Evolutionary conservation across 1,140 invertebrate species (phyloP).

Genomic region (Cherax quadricarinatus): DNA sequence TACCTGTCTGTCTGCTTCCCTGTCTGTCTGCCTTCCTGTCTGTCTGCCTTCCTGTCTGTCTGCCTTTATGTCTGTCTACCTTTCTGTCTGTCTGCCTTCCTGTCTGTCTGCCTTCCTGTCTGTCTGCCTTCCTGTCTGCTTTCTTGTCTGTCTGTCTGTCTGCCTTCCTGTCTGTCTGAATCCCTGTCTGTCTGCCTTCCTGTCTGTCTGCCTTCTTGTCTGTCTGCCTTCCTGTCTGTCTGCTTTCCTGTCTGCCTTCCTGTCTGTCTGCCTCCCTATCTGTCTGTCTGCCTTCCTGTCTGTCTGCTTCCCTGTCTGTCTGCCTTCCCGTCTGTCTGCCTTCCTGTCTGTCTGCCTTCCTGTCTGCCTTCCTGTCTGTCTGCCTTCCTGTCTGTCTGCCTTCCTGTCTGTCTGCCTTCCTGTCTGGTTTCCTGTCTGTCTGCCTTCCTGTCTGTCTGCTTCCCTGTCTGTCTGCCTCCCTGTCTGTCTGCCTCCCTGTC

Average conservation of each 20-base stretch:
- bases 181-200: background rate
- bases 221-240: background rate
- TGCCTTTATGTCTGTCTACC: background rate
- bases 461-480: too few relatives aligned
- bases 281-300: background rate
- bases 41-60: background rate
- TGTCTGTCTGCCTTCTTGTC: background rate
- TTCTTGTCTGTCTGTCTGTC: background rate
- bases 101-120: constrained; percentile 27
- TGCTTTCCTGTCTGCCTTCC: constrained; percentile 14
- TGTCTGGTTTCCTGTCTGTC: too few relatives aligned
- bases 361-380: background rate
- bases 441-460: background rate
- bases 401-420: constrained; percentile 30
- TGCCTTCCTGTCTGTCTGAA: too few relatives aligned
- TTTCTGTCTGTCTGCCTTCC: background rate
- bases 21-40: background rate
- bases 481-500: background rate
- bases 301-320: too few relatives aligned
- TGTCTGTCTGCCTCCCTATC: constrained; percentile 31
- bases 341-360: background rate
- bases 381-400: constrained; percentile 1
- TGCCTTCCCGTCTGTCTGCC: background rate
- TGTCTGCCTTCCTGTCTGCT: constrained; percentile 21
- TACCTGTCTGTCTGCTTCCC: too few relatives aligned